Conservation (phyloP, 2,797 vertebrate genomes). For the Gallinago nigripennis region DNA sequence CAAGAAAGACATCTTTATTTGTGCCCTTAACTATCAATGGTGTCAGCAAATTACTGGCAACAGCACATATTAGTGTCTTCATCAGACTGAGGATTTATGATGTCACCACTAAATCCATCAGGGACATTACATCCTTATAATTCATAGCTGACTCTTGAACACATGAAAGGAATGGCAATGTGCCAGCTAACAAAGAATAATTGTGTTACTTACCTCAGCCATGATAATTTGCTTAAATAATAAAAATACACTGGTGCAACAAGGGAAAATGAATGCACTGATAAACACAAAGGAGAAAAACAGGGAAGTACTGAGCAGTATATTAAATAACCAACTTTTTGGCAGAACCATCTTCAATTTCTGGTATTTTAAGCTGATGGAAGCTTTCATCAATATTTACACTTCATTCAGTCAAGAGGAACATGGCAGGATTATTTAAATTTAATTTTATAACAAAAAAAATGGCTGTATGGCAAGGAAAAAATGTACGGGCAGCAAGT, state of each 20-base stretch:
- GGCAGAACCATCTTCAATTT: neutral
- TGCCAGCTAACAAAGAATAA: conserved; percentile 55
- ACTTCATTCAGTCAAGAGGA: neutral
- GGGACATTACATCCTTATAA: conserved; percentile 38
- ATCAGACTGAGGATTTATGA: conserved; percentile 53
- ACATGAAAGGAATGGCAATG: conserved; percentile 47
- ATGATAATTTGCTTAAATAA: conserved; percentile 53
- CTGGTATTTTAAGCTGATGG: neutral
- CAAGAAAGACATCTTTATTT: conserved; percentile 63
- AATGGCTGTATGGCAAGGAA: neutral
- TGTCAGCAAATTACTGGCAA: conserved; percentile 54
- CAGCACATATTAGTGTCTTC: conserved; percentile 23
- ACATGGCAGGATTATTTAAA: neutral
- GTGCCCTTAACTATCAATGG: conserved; percentile 34
- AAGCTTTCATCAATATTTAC: neutral
- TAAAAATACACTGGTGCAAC: conserved; percentile 15
- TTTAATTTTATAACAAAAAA: neutral
- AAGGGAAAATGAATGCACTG: neutral
- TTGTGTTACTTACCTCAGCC: conserved; percentile 34
- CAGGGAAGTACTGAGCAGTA: neutral
- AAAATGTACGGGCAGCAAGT: neutral
- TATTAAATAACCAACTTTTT: neutral
- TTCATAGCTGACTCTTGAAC: conserved; percentile 35
- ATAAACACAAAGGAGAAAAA: conserved; percentile 29
- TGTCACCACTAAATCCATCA: conserved; percentile 50